These are phyloP conservation scores for Lanius ludovicianus DNA, from an alignment of 2,113 vertebrate genomes.

Conservation along the genomic window DNA sequence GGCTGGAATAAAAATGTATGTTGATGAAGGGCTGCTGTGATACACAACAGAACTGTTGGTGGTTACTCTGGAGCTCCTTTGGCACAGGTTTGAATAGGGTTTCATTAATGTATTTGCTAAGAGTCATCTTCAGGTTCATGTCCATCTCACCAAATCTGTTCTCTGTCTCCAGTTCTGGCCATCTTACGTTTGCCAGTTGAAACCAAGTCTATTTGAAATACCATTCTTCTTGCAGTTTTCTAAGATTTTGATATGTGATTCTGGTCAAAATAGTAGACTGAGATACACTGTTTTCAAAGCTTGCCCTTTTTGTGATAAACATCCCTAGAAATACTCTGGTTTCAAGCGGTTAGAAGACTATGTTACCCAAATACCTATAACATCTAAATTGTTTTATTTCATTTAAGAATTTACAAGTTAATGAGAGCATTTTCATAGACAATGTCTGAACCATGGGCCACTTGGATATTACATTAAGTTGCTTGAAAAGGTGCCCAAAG, in stretches of 20 bases:
- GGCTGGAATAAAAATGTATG: not conserved
- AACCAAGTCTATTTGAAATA: not conserved
- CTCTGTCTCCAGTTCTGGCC: not conserved
- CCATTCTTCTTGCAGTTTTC: not conserved
- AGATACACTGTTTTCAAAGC: not conserved
- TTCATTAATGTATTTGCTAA: not conserved
- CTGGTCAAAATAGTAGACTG: not conserved
- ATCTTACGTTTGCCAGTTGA: not conserved
- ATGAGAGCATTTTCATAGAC: not conserved
- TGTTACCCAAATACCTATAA: not conserved
- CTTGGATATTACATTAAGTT: not conserved
- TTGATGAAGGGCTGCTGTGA: not conserved
- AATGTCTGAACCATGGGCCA: not conserved
- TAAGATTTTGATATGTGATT: not conserved
- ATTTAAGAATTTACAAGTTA: not conserved
- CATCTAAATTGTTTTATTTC: not conserved
- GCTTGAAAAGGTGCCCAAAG: not conserved
- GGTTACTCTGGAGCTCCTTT: not conserved
- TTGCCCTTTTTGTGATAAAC: not conserved
- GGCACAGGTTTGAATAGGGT: not conserved
- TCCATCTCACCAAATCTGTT: fast-evolving
- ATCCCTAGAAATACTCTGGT: not conserved
- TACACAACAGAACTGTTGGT: not conserved
- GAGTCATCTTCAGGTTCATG: not conserved
- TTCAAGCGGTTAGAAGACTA: not conserved